Percentiles rank a stretch among this genome's conserved stretches.
Evolutionary conservation across 2,113 vertebrate genomes (phyloP).

Genomic region (Phycodurus eques): DNA sequence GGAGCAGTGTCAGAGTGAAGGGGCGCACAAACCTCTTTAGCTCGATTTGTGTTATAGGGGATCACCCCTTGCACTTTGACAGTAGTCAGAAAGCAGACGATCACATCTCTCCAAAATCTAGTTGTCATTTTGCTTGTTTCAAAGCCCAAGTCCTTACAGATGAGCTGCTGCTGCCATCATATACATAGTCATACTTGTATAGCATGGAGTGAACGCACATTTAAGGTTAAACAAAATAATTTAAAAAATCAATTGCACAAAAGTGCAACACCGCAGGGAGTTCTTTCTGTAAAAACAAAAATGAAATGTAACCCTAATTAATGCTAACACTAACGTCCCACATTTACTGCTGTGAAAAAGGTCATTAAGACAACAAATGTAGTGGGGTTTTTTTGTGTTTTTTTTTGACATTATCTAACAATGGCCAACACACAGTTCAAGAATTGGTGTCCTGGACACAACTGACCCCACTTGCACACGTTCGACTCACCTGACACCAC

Average conservation of each 20-base stretch:
- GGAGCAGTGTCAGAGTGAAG: not conserved
- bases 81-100: not conserved
- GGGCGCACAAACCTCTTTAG: no score
- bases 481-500: slow-evolving; percentile 5
- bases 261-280: not conserved
- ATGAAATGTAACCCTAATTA: not conserved
- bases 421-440: not conserved
- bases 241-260: not conserved
- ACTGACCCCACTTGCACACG: not conserved
- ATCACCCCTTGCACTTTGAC: not conserved
- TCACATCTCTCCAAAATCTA: not conserved
- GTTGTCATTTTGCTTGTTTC: not conserved
- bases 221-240: not conserved
- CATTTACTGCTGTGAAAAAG: not conserved
- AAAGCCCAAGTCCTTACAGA: not conserved
- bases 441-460: not conserved
- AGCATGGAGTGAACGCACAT: not conserved
- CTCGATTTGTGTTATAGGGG: not conserved
- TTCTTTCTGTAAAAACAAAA: not conserved
- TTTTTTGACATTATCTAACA: not conserved
- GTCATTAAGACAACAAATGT: not conserved
- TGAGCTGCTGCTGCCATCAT: not conserved
- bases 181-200: not conserved
- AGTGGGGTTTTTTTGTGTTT: not conserved
- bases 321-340: not conserved